These are phyloP conservation scores for Ochropacha duplaris DNA, from an alignment of 2,888 invertebrate genomes.

Conservation along the genomic window DNA sequence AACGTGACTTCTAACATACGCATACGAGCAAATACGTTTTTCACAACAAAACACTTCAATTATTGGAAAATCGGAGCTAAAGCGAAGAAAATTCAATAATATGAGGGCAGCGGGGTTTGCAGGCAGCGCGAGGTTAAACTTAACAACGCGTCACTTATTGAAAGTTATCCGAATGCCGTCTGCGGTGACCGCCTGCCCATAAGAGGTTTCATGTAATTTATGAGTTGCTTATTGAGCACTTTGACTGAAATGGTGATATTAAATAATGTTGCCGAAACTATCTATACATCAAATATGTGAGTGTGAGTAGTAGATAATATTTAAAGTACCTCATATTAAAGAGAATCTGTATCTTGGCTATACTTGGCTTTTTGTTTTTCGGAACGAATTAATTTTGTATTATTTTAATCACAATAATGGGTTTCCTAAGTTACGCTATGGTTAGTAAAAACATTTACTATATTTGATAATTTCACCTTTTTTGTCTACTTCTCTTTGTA, in stretches of 20 bases:
- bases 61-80: constrained; percentile 53
- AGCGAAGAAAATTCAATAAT: constrained; percentile 60
- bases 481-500: too few relatives aligned
- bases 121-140: constrained; percentile 24
- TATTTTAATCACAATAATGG: too few relatives aligned
- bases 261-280: not conserved
- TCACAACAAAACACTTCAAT: constrained; percentile 48
- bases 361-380: too few relatives aligned
- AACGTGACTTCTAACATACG: not conserved
- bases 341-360: too few relatives aligned
- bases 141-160: constrained; percentile 48
- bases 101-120: constrained; percentile 35
- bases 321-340: too few relatives aligned
- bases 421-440: too few relatives aligned
- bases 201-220: constrained; percentile 44
- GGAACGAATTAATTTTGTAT: too few relatives aligned
- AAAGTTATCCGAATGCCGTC: constrained; percentile 59
- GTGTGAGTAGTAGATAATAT: too few relatives aligned
- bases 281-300: too few relatives aligned
- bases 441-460: too few relatives aligned
- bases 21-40: constrained; percentile 15
- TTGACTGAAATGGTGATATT: constrained; percentile 26
- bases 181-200: constrained; percentile 44
- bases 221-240: constrained; percentile 30
- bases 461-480: too few relatives aligned